Evolutionary conservation across 2,888 invertebrate genomes (phyloP).

Genomic region (Muschampia staudingeri): DNA sequence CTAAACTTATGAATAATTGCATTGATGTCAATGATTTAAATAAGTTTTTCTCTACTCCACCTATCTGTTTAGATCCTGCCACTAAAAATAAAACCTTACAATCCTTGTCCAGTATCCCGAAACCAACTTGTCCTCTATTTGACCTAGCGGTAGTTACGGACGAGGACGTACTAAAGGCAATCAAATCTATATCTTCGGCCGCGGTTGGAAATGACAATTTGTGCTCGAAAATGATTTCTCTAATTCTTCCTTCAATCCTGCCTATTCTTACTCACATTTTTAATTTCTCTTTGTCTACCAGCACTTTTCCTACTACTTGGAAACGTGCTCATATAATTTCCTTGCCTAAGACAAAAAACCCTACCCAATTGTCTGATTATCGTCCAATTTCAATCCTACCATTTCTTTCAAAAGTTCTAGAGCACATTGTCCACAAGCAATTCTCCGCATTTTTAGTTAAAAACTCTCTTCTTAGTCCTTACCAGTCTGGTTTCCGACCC

Average conservation of each 20-base stretch:
- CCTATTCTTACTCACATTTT: background rate
- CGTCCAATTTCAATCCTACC: constrained; percentile 1
- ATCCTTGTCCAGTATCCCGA: background rate
- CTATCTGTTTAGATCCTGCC: background rate
- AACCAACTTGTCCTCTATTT: background rate
- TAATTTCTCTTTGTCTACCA: background rate
- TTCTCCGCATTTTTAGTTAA: too few relatives aligned
- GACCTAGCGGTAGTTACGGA: background rate
- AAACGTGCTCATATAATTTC: background rate
- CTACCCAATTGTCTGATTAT: background rate
- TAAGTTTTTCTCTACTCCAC: background rate
- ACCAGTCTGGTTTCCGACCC: background rate
- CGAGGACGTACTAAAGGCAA: background rate
- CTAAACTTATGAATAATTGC: background rate
- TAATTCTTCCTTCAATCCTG: background rate
- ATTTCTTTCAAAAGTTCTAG: background rate
- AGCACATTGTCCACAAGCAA: too few relatives aligned
- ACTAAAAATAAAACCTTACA: background rate
- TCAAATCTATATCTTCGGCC: background rate
- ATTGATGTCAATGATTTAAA: background rate
- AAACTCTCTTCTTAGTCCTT: too few relatives aligned
- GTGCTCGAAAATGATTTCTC: background rate
- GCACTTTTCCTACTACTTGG: background rate
- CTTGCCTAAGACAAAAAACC: background rate
- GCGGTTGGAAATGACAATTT: constrained; percentile 6